These are phyloP conservation scores for Allacma fusca DNA, from an alignment of 2,888 invertebrate species.

Conservation along the genomic window DNA sequence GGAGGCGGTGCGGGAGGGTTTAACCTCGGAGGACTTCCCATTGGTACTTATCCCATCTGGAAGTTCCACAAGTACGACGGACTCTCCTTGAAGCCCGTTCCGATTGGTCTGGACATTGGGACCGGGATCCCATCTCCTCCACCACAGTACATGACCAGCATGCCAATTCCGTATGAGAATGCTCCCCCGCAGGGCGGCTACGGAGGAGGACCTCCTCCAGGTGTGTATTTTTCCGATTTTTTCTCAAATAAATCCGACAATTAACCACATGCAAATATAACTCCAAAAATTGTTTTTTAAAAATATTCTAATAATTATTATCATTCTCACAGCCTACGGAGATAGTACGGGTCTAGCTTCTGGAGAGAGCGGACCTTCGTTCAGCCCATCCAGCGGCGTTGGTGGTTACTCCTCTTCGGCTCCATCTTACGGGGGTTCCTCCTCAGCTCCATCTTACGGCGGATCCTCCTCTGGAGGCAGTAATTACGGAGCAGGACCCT, in stretches of 20 bases:
- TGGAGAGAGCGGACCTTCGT: not conserved
- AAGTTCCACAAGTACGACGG: constrained; percentile 49
- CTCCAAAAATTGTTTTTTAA: too few relatives aligned
- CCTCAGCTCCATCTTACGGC: constrained; percentile 4
- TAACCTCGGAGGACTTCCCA: constrained; percentile 27
- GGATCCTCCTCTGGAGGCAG: too few relatives aligned
- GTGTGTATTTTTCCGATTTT: not conserved
- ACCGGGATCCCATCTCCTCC: constrained; percentile 46
- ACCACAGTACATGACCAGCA: constrained; percentile 25
- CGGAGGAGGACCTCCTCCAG: not conserved
- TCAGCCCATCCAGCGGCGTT: not conserved
- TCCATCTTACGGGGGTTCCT: constrained; percentile 21
- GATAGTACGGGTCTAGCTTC: not conserved
- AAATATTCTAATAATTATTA: too few relatives aligned
- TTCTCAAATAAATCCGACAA: not conserved
- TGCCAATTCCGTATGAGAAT: constrained; percentile 22
- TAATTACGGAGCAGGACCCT: too few relatives aligned
- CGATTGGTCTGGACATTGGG: constrained; percentile 47
- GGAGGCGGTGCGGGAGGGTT: constrained; percentile 11
- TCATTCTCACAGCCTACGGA: not conserved
- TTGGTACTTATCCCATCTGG: constrained; percentile 49
- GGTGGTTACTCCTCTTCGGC: constrained; percentile 13
- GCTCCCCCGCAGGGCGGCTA: not conserved
- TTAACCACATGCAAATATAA: not conserved
- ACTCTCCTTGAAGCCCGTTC: constrained; percentile 42